Base-by-base conservation (phyloP, 2,888 invertebrate species). In the Ferdinandea cuprea region DNA sequence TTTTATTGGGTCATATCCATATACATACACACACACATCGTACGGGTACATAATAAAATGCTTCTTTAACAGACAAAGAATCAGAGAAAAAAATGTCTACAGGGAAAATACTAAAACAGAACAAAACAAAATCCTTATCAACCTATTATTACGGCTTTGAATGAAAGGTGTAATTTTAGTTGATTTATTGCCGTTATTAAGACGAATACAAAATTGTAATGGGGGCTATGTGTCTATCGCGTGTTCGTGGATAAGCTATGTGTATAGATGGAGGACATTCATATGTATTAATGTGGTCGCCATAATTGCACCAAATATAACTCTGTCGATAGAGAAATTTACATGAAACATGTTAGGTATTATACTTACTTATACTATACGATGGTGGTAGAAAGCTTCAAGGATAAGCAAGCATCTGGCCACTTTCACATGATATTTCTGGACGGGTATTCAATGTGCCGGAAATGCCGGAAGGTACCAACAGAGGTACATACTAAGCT, bases 101-200 rank as follows among this genome's bases (percentile, higher is more conserved):
- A 40, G 50, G 37, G 46, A 32, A 50, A 19, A 13, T 6, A 46
- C 8, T 11, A 46, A 30, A 13, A 21, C 54, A 63, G 48, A 37
- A 37, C 37, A 15, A 8, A 44, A 61, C 25, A 58, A 63, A 58
- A 66, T 35, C 61, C 66, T 32, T 71, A 77, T 83, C 72, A 78
- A 73, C 78, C 68, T 83, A 83, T 83, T 83, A 83, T 83, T 83
- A 83, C 63, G 19, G 66, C 48, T 68, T 68, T 88, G 87, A 88
- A 88, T 88, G 89, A 90, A 90, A 89, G 90, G 87, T 88, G 88
- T 88, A 90, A 90, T 90, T 90, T 83, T 89, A 86, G 85, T 87
- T 90, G 90, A 90, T 90, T 90, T 90, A 90, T 90, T 86, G 87
- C 88, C 86, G 87, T 89, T 88, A 89, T 88, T 90, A 89, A 88